These are phyloP conservation scores for Mizuhopecten yessoensis DNA, from an alignment of 1,140 invertebrate species.

Conservation along the genomic window DNA sequence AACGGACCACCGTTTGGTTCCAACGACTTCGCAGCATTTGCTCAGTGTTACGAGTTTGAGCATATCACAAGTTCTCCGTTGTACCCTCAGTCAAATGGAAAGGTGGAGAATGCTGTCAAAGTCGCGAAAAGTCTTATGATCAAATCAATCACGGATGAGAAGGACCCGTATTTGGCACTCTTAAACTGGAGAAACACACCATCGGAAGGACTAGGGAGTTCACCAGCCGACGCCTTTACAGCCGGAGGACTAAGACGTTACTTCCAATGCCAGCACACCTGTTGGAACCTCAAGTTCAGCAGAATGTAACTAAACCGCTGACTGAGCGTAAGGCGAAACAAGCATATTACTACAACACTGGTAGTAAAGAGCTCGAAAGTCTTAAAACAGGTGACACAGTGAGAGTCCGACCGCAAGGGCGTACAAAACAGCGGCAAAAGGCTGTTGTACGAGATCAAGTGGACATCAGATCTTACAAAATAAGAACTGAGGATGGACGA, in stretches of 20 bases:
- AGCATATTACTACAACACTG: background rate
- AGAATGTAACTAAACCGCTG: background rate
- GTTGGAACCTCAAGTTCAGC: background rate
- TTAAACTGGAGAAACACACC: background rate
- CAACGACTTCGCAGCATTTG: background rate
- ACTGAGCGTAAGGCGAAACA: background rate
- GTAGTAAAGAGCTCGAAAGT: background rate
- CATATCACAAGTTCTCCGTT: background rate
- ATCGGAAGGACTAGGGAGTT: background rate
- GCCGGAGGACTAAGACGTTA: slow-evolving; percentile 23
- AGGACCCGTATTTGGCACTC: background rate
- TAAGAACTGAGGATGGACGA: background rate
- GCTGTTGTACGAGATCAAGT: background rate
- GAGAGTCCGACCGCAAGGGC: background rate
- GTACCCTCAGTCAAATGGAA: background rate
- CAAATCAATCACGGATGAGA: background rate
- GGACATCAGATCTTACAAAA: background rate
- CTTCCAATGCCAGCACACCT: background rate
- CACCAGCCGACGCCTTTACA: slow-evolving; percentile 28
- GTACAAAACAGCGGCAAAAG: background rate
- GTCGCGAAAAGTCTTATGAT: background rate
- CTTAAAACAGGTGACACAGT: background rate
- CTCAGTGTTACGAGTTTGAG: background rate
- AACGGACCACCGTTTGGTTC: slow-evolving; percentile 66
- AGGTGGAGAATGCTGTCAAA: background rate